Conservation (phyloP, 2,888 invertebrate species). For the Chrysomela aeneicollis region DNA sequence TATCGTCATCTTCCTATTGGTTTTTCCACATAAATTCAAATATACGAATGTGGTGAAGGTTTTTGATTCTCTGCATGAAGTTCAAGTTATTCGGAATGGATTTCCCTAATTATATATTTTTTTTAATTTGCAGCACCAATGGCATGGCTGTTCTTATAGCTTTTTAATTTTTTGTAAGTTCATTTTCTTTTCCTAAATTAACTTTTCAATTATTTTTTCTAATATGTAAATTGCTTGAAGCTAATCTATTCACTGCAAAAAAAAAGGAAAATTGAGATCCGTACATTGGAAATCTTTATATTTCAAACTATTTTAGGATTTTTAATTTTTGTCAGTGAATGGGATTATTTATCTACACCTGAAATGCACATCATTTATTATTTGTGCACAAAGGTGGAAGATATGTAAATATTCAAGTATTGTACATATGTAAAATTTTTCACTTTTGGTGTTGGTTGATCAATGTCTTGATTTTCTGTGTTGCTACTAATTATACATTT, state of each 20-base stretch:
- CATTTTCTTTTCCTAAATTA: constrained; percentile 49
- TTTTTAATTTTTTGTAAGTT: constrained; percentile 60
- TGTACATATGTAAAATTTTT: neutral
- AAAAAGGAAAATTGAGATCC: too few relatives aligned
- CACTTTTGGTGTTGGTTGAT: constrained; percentile 23
- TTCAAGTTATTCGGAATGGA: constrained; percentile 18
- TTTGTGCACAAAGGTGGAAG: neutral
- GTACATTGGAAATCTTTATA: neutral
- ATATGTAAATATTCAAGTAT: neutral
- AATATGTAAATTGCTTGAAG: neutral
- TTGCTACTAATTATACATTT: constrained; percentile 16
- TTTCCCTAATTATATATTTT: constrained; percentile 37
- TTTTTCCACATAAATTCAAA: neutral
- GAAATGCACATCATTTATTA: neutral
- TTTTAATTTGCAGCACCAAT: constrained; percentile 61
- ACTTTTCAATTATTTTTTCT: constrained; percentile 9
- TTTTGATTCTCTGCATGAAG: constrained; percentile 36
- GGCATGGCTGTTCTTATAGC: constrained; percentile 58
- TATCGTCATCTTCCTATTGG: too few relatives aligned
- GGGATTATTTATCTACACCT: neutral
- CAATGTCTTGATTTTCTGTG: constrained; percentile 2
- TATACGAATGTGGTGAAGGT: constrained; percentile 24
- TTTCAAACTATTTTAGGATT: neutral
- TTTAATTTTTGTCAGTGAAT: neutral
- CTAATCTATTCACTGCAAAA: neutral